Evolutionary conservation across 1,140 invertebrate genomes (phyloP), one percentile per base, ranked within the genome.

Genomic region (Plectrocnemia conspersa): DNA sequence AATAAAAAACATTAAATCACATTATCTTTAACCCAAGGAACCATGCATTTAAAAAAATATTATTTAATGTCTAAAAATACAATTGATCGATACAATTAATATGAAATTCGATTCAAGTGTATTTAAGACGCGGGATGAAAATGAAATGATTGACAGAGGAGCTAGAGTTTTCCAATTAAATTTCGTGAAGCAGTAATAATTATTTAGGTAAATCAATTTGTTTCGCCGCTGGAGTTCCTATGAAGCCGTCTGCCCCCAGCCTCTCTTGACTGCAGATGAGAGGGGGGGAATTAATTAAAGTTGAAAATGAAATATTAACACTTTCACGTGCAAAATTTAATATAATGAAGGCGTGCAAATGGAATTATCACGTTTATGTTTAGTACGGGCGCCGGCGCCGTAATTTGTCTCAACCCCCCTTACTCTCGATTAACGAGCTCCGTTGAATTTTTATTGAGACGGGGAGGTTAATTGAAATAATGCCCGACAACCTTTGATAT

Each of bases 131-230:
- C 2, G 16, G 18, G 16, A 42, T 13, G 18, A 35, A 35, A 27
- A 19, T 50, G 47, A 50, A 61, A 61, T 61, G 59, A 61, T 61
- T 56, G 59, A 61, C 54, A 54, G 53, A 19, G 45, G 15, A 29
- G 44, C 56, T 58, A 71, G 74, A 76, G 73, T 76, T 76, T 76
- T 76, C 74, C 74, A 76, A 76, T 76, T 76, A 76, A 76, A 76
- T 75, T 76, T 75, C 72, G 70, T 75, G 73, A 74, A 71, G 74
- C 74, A 76, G 74, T 72, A 76, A 76, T 76, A 75, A 76, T 76
- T 76, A 75, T 76, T 76, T 74, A 70, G 74, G 73, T 76, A 76
- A 73, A 76, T 75, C 72, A 75, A 75, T 76, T 76, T 76, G 72
- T 75, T 76, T 72, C 73, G 70, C 71, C 68, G 58, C 52, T 52